Percentiles rank a stretch among this genome's conserved stretches.
Evolutionary conservation across 2,113 vertebrate genomes (phyloP).

Genomic region (Corythornis cristatus): DNA sequence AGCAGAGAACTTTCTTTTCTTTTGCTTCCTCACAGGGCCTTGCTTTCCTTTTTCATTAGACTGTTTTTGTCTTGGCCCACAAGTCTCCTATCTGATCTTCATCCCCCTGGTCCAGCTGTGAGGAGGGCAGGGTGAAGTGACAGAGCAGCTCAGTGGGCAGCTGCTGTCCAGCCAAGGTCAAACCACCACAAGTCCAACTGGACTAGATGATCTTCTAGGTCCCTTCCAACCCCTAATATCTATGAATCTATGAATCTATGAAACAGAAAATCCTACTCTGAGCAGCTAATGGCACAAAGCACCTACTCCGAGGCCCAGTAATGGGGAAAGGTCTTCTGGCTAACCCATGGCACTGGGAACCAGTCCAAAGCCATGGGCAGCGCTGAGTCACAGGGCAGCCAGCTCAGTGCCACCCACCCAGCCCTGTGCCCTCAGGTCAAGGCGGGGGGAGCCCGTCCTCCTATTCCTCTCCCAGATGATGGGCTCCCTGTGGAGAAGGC

Average conservation of each 20-base stretch:
- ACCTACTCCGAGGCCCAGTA: rapidly evolving
- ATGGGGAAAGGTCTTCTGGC: background rate
- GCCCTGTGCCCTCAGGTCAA: rapidly evolving
- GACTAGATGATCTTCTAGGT: too few relatives aligned
- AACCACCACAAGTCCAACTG: background rate
- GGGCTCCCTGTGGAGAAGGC: background rate
- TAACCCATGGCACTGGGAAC: background rate
- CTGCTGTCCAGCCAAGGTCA: too few relatives aligned
- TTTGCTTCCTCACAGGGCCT: too few relatives aligned
- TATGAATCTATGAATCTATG: too few relatives aligned
- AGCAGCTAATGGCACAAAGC: background rate
- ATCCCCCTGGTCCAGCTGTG: too few relatives aligned
- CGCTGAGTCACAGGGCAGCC: background rate
- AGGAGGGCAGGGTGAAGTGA: too few relatives aligned
- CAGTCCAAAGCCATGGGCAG: background rate
- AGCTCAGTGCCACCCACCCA: background rate
- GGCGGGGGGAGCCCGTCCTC: background rate
- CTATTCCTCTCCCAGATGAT: rapidly evolving
- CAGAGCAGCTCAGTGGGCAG: too few relatives aligned
- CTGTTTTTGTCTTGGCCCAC: too few relatives aligned
- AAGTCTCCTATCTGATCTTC: too few relatives aligned
- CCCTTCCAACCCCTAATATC: too few relatives aligned
- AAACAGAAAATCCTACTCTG: background rate
- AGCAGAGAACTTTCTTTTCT: too few relatives aligned
- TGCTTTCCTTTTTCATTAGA: too few relatives aligned